A percentile compares a stretch with the other conserved stretches of the same genome.
These are phyloP conservation scores for Pomacea canaliculata DNA, from an alignment of 2,888 invertebrate genomes.

Conservation along the genomic window DNA sequence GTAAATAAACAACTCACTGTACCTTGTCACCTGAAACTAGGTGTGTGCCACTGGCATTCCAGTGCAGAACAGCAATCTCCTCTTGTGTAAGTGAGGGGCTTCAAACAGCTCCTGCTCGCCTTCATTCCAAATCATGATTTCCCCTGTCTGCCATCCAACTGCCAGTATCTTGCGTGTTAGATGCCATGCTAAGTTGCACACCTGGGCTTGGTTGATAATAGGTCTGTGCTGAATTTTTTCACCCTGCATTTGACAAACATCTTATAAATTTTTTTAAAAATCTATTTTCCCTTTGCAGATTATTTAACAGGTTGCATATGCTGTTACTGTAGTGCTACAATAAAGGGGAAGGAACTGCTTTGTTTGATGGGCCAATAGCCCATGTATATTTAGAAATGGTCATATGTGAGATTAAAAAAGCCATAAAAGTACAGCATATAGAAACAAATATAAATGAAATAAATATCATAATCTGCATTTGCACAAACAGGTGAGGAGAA, in stretches of 20 bases:
- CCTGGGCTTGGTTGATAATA: conserved; percentile 57
- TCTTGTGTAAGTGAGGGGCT: conserved; percentile 75
- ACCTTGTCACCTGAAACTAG: conserved; percentile 88
- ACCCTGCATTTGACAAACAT: conserved; percentile 48
- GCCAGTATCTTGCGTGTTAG: conserved; percentile 85
- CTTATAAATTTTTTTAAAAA: neutral
- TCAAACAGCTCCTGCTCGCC: conserved; percentile 68
- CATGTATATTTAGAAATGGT: too few species aligned
- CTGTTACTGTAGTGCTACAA: too few species aligned
- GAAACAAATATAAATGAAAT: too few species aligned
- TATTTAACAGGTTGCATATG: too few species aligned
- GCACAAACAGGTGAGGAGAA: too few species aligned
- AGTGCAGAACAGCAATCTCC: conserved; percentile 74
- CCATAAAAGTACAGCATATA: too few species aligned
- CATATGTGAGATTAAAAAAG: too few species aligned
- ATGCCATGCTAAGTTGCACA: conserved; percentile 80
- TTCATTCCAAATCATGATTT: conserved; percentile 85
- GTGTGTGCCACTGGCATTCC: conserved; percentile 86
- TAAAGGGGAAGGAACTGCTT: too few species aligned
- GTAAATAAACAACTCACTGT: conserved; percentile 40
- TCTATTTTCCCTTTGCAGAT: too few species aligned
- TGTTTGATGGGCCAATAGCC: neutral
- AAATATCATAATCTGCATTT: too few species aligned
- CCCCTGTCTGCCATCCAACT: conserved; percentile 94
- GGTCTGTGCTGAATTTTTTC: conserved; percentile 58